Evolutionary conservation across 1,140 invertebrate species (phyloP).

Genomic region (Bombus sylvicola): DNA sequence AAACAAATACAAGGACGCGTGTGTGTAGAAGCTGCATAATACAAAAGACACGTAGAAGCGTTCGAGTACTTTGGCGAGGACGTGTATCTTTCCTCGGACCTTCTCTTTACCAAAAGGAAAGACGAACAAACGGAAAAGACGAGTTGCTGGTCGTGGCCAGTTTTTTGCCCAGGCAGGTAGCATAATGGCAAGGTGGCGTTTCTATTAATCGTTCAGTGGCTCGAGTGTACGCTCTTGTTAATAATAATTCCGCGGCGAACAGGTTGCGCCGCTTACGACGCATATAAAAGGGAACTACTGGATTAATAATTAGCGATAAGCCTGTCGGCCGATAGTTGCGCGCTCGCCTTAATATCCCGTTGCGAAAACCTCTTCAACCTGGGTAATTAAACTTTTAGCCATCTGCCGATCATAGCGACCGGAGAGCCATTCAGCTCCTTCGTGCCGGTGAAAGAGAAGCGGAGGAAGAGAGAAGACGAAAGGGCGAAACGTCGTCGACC

Average conservation of each 20-base stretch:
- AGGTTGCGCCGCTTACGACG: slow-evolving; percentile 46
- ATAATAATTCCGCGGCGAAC: slow-evolving; percentile 59
- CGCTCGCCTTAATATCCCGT: slow-evolving; percentile 48
- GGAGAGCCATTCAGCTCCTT: too few species aligned
- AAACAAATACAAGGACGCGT: too few species aligned
- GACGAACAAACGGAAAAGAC: not conserved
- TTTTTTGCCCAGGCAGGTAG: not conserved
- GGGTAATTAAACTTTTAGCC: slow-evolving; percentile 33
- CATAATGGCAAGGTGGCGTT: slow-evolving; percentile 16
- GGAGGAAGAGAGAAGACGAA: not conserved
- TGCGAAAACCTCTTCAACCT: slow-evolving; percentile 28
- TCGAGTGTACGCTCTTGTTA: slow-evolving; percentile 46
- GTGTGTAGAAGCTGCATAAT: too few species aligned
- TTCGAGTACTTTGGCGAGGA: too few species aligned
- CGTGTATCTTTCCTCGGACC: too few species aligned
- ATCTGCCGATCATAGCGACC: not conserved
- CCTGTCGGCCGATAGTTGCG: slow-evolving; percentile 37
- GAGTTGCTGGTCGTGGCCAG: too few species aligned
- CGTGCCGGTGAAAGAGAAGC: not conserved
- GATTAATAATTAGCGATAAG: slow-evolving; percentile 60
- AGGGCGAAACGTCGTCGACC: not conserved
- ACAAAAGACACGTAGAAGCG: too few species aligned
- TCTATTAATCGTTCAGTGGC: slow-evolving; percentile 57
- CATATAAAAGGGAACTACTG: slow-evolving; percentile 54
- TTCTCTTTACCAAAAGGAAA: too few species aligned